Evolutionary conservation across 2,113 vertebrate species (phyloP).

Genomic region (Etia nguti): DNA sequence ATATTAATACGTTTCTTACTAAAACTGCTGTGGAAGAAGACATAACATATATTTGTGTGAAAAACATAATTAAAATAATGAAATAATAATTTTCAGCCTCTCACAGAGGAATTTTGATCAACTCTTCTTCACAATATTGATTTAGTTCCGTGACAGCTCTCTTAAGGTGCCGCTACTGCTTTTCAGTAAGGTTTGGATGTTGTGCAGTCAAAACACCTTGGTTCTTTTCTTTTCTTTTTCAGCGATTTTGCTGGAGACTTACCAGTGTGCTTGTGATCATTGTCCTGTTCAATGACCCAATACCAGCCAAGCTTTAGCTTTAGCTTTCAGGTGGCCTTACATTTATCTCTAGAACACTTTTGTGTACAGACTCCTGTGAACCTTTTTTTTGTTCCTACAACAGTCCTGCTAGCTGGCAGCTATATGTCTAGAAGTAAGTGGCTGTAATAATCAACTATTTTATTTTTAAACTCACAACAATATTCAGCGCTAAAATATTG

Average conservation of each 20-base stretch:
- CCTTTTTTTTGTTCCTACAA: background rate
- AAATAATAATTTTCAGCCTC: background rate
- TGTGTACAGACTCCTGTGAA: background rate
- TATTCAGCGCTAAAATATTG: background rate
- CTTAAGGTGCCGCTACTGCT: background rate
- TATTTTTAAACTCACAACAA: background rate
- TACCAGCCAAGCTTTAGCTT: background rate
- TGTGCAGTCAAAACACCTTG: background rate
- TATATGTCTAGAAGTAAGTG: background rate
- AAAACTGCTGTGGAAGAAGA: background rate
- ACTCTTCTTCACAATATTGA: background rate
- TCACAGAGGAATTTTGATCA: background rate
- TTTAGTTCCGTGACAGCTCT: background rate
- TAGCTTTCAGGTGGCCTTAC: background rate
- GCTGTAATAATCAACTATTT: background rate
- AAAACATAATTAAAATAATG: background rate
- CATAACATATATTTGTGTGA: background rate
- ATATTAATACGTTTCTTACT: background rate
- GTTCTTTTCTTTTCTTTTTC: background rate
- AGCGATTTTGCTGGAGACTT: background rate
- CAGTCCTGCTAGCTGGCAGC: background rate
- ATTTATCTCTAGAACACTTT: background rate
- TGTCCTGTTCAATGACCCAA: background rate
- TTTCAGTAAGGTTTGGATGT: background rate
- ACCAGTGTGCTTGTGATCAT: background rate